Conservation (phyloP, 2,888 invertebrate genomes). For the Patella pellucida region DNA sequence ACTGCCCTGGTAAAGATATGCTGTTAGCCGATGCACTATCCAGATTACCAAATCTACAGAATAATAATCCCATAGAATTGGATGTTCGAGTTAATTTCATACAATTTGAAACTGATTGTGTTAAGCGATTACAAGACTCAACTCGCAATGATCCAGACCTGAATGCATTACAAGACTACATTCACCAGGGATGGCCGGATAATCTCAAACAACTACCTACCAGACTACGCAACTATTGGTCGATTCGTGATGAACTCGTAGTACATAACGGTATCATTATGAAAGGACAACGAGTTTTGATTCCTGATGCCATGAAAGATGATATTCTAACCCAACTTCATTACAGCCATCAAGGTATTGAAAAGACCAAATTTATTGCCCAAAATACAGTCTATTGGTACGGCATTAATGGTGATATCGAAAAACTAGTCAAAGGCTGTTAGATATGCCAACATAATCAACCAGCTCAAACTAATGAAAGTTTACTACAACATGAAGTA, state of each 20-base stretch:
- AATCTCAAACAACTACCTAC: conserved; percentile 17
- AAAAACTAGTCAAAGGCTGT: conserved; percentile 13
- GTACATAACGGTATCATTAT: conserved; percentile 31
- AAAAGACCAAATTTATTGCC: conserved; percentile 28
- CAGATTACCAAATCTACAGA: not conserved
- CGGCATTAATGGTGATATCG: conserved; percentile 28
- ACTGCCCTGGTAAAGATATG: conserved; percentile 34
- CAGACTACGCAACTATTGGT: conserved; percentile 20
- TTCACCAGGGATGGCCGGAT: conserved; percentile 21
- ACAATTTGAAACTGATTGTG: not conserved
- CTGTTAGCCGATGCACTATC: conserved; percentile 34
- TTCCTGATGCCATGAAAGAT: conserved; percentile 19
- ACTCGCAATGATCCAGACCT: not conserved
- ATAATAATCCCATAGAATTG: not conserved
- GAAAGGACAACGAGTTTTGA: conserved; percentile 26
- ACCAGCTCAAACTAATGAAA: conserved; percentile 22
- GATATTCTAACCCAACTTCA: conserved; percentile 30
- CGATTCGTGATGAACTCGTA: conserved; percentile 24
- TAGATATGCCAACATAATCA: conserved; percentile 24
- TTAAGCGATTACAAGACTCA: not conserved
- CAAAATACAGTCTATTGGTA: conserved; percentile 29
- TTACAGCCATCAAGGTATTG: conserved; percentile 25
- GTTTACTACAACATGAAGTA: conserved; percentile 20
- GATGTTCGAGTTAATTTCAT: not conserved
- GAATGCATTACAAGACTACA: not conserved